phyloP scores from a whole-genome alignment of 2,888 invertebrate species.

The Amphipoea lucens region DNA sequence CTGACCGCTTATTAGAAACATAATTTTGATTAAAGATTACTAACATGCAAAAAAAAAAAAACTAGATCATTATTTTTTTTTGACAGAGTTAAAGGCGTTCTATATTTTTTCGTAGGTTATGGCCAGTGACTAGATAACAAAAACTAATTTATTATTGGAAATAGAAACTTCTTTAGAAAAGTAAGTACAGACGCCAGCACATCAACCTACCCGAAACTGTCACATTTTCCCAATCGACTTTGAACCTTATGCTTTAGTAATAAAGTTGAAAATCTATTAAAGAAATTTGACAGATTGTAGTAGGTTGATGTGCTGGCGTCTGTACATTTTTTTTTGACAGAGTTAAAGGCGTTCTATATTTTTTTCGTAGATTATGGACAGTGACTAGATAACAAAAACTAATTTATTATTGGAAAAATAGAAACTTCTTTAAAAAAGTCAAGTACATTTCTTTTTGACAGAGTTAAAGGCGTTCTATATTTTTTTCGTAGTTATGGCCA shows the following conservation, averaged over 20 bases:
- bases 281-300: too few species aligned
- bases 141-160: not conserved
- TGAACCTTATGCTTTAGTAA: too few species aligned
- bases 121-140: conserved; percentile 9
- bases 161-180: conserved; percentile 1
- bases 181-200: too few species aligned
- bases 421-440: not conserved
- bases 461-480: not conserved
- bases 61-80: not conserved
- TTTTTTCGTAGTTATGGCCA: not conserved
- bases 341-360: not conserved
- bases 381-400: not conserved
- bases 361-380: not conserved
- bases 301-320: too few species aligned
- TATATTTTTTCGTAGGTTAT: not conserved
- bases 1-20: too few species aligned
- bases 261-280: too few species aligned
- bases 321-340: conserved; percentile 1
- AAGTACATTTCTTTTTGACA: not conserved
- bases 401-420: not conserved
- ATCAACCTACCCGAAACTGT: too few species aligned
- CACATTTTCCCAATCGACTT: too few species aligned
- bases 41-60: not conserved
- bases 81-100: not conserved
- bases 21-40: not conserved